Conservation (phyloP, 2,888 invertebrate genomes). For the Imbricaverruca yamaguchii region DNA sequence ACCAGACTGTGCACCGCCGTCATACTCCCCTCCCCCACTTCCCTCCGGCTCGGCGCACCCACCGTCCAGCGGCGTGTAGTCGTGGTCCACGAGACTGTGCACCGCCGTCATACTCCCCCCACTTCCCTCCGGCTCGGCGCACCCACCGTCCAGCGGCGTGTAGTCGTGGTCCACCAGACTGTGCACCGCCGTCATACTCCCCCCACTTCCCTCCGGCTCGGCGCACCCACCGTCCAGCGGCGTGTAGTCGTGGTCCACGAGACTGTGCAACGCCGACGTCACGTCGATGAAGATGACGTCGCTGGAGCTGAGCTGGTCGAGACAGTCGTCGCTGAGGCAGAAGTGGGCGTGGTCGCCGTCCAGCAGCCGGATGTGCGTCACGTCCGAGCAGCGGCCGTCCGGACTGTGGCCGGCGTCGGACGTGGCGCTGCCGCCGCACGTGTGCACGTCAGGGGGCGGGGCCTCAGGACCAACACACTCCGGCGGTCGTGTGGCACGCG, state of each 20-base stretch:
- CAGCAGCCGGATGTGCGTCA: slow-evolving; percentile 1
- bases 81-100: not conserved
- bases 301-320: slow-evolving; percentile 13
- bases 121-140: no score
- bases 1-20: no score
- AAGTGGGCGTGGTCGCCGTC: not conserved
- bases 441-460: no score
- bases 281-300: slow-evolving; percentile 23
- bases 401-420: not conserved
- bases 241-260: slow-evolving; percentile 2
- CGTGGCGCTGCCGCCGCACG: no score
- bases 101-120: no score
- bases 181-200: not conserved
- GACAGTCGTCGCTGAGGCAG: slow-evolving; percentile 18
- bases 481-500: no score
- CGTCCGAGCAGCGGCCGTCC: slow-evolving; percentile 1
- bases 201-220: no score
- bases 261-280: not conserved
- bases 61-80: not conserved
- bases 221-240: not conserved
- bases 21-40: no score
- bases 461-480: no score
- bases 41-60: no score
- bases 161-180: slow-evolving; percentile 1
- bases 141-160: not conserved